Percentiles rank a stretch among this genome's conserved stretches.
These are phyloP conservation scores for Druceiella hillmani DNA, from an alignment of 2,888 invertebrate genomes.

Conservation along the genomic window DNA sequence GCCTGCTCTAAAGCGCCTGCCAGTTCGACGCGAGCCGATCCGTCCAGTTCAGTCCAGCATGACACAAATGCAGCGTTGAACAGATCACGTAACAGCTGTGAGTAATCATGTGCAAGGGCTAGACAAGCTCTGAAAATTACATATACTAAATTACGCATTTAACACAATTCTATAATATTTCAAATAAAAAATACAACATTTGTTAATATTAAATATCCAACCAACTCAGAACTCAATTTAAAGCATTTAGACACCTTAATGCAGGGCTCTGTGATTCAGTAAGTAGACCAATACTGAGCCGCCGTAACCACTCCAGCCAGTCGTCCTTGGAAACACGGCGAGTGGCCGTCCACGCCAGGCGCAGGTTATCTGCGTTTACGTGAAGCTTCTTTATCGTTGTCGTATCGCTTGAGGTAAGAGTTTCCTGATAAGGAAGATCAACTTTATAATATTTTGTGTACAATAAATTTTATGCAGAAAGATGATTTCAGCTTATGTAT, in stretches of 20 bases:
- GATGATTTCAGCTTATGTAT: no score
- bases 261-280: constrained; percentile 96
- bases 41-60: constrained; percentile 94
- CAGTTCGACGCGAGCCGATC: constrained; percentile 75
- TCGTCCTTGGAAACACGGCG: constrained; percentile 94
- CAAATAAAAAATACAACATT: no score
- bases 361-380: constrained; percentile 78
- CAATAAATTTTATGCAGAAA: no score
- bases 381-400: constrained; percentile 74
- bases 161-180: no score
- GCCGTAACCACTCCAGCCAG: constrained; percentile 95
- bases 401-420: no score
- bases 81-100: constrained; percentile 90
- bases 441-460: no score
- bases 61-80: constrained; percentile 99
- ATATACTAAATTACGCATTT: no score
- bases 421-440: no score
- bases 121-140: constrained; percentile 68
- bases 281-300: constrained; percentile 86
- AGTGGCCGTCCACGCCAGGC: constrained; percentile 88
- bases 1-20: constrained; percentile 86
- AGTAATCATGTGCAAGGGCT: constrained; percentile 88
- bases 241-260: constrained; percentile 52
- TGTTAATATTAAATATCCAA: neutral
- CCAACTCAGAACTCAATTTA: no score